These are phyloP conservation scores for Cryptocheilus praepositus DNA, from an alignment of 2,888 invertebrate species.

Conservation along the genomic window DNA sequence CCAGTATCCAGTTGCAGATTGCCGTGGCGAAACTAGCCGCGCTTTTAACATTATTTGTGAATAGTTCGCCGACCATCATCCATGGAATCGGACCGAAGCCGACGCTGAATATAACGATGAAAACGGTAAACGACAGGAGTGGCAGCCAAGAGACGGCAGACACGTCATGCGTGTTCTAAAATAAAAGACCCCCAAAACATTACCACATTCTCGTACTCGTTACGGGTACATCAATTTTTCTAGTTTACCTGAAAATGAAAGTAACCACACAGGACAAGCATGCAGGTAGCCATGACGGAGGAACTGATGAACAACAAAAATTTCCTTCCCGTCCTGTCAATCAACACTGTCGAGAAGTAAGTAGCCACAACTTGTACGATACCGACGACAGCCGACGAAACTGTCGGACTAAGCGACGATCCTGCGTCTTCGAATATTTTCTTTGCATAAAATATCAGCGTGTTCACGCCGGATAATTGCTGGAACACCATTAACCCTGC, in stretches of 20 bases:
- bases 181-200: conserved; percentile 2
- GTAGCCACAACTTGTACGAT: conserved; percentile 79
- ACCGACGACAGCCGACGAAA: conserved; percentile 79
- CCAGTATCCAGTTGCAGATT: conserved; percentile 82
- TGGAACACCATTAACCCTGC: conserved; percentile 81
- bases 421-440: conserved; percentile 77
- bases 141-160: conserved; percentile 76
- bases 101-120: conserved; percentile 79
- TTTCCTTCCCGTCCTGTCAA: conserved; percentile 80
- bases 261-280: conserved; percentile 76
- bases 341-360: conserved; percentile 77
- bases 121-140: conserved; percentile 77
- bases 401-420: conserved; percentile 70
- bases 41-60: conserved; percentile 80
- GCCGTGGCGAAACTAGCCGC: conserved; percentile 82
- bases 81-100: conserved; percentile 86
- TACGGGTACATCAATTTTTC: neutral
- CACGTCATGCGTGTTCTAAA: conserved; percentile 31
- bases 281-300: conserved; percentile 81
- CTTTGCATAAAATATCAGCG: conserved; percentile 79
- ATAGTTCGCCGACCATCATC: conserved; percentile 83
- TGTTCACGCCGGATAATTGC: conserved; percentile 80
- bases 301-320: conserved; percentile 83
- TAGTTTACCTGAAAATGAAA: conserved; percentile 68
- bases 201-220: neutral